phyloP scores from a whole-genome alignment of 1,140 invertebrate genomes.

The Camponotus pennsylvanicus region DNA sequence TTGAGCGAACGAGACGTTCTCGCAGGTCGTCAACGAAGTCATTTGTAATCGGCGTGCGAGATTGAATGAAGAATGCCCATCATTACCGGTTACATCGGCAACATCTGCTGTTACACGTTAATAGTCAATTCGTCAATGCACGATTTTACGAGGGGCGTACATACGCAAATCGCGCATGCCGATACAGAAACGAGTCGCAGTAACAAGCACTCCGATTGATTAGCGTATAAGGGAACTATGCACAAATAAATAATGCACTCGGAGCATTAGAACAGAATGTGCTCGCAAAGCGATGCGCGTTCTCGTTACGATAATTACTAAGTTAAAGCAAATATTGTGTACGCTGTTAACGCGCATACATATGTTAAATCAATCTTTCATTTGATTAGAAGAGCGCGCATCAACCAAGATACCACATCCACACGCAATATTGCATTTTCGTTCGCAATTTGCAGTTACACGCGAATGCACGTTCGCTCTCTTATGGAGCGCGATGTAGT shows the following conservation, averaged over 20 bases:
- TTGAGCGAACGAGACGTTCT: slow-evolving; percentile 38
- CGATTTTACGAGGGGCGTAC: slow-evolving; percentile 19
- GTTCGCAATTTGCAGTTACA: slow-evolving; percentile 29
- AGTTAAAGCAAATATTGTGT: background rate
- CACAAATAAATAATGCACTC: slow-evolving; percentile 22
- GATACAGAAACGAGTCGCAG: slow-evolving; percentile 36
- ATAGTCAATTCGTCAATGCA: slow-evolving; percentile 52
- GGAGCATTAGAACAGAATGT: slow-evolving; percentile 13
- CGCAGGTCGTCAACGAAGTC: slow-evolving; percentile 35
- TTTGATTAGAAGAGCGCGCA: slow-evolving; percentile 17
- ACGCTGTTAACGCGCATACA: slow-evolving; percentile 1
- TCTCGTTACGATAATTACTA: slow-evolving; percentile 36
- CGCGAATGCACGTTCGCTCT: background rate
- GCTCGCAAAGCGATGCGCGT: background rate
- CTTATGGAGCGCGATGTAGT: background rate
- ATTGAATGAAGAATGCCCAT: slow-evolving; percentile 45
- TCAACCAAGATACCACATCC: slow-evolving; percentile 13
- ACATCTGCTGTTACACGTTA: slow-evolving; percentile 50
- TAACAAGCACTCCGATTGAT: slow-evolving; percentile 19
- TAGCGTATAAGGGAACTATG: background rate
- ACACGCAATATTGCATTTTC: background rate
- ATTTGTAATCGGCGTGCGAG: slow-evolving; percentile 39
- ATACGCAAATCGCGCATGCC: background rate
- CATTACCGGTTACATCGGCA: slow-evolving; percentile 46
- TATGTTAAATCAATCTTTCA: background rate